phyloP scores from a whole-genome alignment of 2,113 vertebrate species.

The Prochilodus magdalenae region DNA sequence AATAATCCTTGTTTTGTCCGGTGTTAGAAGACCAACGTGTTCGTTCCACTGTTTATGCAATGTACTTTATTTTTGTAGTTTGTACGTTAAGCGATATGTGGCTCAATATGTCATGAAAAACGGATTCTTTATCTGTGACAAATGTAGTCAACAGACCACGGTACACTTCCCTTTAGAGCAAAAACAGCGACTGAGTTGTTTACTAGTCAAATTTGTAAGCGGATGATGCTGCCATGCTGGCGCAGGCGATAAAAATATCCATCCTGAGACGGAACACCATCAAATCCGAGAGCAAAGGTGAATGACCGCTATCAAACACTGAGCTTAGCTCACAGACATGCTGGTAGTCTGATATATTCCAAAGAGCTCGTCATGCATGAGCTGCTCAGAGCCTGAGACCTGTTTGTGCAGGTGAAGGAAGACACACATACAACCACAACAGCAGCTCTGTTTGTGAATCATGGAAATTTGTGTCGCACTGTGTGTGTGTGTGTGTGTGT shows the following conservation, averaged over 20 bases:
- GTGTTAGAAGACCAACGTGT: not conserved
- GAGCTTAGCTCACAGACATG: slow-evolving; percentile 46
- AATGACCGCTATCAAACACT: slow-evolving; percentile 36
- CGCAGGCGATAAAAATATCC: slow-evolving; percentile 17
- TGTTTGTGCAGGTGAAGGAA: slow-evolving; percentile 9
- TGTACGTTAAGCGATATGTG: too few species aligned
- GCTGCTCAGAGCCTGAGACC: slow-evolving; percentile 41
- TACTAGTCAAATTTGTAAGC: too few species aligned
- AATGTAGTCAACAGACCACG: too few species aligned
- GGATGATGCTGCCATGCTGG: slow-evolving; percentile 5
- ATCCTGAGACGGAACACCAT: not conserved
- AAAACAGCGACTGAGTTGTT: too few species aligned
- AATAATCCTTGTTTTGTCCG: not conserved
- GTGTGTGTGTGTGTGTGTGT: slow-evolving; percentile 18
- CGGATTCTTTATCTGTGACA: too few species aligned
- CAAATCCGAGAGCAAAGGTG: slow-evolving; percentile 12
- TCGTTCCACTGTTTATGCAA: too few species aligned
- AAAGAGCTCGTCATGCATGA: slow-evolving; percentile 58
- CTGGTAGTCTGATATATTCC: slow-evolving; percentile 23
- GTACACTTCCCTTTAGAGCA: too few species aligned
- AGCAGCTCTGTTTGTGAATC: not conserved
- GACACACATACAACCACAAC: not conserved
- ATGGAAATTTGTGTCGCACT: not conserved
- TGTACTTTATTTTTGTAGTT: too few species aligned
- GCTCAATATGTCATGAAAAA: too few species aligned